Evolutionary conservation across 2,113 vertebrate genomes (phyloP), one percentile per base, ranked within the genome.

Genomic region (Ranitomeya imitator): DNA sequence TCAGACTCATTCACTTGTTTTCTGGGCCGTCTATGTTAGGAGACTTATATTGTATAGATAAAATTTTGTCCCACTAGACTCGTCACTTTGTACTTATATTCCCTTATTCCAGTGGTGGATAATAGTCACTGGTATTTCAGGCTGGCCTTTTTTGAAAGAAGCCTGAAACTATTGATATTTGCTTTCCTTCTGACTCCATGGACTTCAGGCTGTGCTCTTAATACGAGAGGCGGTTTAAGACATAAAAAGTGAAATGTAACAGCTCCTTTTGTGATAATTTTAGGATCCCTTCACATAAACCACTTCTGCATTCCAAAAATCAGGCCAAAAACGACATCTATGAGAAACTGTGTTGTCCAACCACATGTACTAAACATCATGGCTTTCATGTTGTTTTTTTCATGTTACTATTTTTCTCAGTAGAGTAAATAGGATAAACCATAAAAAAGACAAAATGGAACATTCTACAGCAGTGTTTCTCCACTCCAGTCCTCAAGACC

Each of bases 1-100:
- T 54, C 52, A 78, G 76, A 78, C 76, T n/a, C 54, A 55, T 78
- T 55, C 76, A 78, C 18, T 55, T 78, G 79, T 81, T 81, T 61
- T 61, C 79, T 81, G 5, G 37, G 37, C 37, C 2, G 37, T 10
- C 18, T 14, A 61, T 19, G 26, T 59, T 61, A 81, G 79, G 57
- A 61, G 31, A 23, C n/a, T 16, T 80, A 26, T 9, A 54, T n/a
- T n/a, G 71, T 45, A 45, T 1, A 21, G 8, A 37, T 3, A 78
- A 2, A n/a, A 78, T 78, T 54, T 78, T 78, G 51, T 18, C n/a
- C 15, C 11, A 10, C 16, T 77, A 52, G 9, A 3, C 15, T 54
- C 52, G 8, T 52, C 37, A 19, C 18, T 21, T 51, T 77, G 45
- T 77, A 14, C 19, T 54, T 10, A 78, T 78, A 52, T 11, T 78